Conservation (phyloP, 2,113 vertebrate genomes). For the Centropus bengalensis region DNA sequence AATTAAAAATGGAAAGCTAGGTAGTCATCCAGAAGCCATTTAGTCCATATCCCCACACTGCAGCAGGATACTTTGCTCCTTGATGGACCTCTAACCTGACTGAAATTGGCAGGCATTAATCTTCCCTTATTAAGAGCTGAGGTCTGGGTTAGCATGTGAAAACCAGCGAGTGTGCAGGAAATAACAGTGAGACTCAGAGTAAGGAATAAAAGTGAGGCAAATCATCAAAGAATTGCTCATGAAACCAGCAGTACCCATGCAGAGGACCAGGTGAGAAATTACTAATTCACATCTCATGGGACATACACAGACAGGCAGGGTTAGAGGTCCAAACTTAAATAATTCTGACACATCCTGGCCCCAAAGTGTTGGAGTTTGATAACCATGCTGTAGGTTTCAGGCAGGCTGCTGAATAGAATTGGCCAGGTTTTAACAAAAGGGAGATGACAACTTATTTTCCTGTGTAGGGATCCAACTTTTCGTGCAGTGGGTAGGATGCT, state of each 20-base stretch:
- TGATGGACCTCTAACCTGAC: background rate
- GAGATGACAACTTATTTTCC: background rate
- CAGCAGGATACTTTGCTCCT: background rate
- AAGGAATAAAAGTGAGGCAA: background rate
- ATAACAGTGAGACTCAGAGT: background rate
- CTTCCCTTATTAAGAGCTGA: background rate
- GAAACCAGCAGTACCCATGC: background rate
- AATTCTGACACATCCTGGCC: background rate
- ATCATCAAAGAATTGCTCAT: background rate
- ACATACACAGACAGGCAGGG: background rate
- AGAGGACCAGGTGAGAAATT: background rate
- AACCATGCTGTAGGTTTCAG: background rate
- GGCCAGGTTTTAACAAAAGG: background rate
- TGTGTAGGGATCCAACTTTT: background rate
- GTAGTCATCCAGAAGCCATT: background rate
- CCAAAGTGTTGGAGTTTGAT: background rate
- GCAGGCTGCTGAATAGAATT: background rate
- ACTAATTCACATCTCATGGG: background rate
- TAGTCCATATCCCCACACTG: background rate
- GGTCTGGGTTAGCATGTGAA: background rate
- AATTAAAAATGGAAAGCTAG: background rate
- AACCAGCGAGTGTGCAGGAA: background rate
- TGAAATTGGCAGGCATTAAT: background rate
- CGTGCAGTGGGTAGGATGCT: background rate
- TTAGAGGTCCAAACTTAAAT: background rate